Conservation (phyloP, 2,797 vertebrate species). For the Acrossocheilus fasciatus region DNA sequence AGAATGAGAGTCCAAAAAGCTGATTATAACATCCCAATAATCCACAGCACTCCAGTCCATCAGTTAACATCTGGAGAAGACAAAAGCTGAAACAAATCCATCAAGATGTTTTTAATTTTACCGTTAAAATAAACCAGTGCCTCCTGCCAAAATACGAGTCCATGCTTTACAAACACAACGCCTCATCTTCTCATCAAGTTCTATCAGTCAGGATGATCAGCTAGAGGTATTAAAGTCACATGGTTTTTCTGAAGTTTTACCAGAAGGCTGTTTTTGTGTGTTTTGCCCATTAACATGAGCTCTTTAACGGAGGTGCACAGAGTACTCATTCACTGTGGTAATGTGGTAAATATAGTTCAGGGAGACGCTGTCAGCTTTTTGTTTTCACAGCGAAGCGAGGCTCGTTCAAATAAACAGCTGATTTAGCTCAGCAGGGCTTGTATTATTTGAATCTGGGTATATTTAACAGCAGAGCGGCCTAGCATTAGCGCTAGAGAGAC, state of each 20-base stretch:
- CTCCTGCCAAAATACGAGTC: no score
- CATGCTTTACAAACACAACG: not conserved
- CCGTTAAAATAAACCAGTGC: no score
- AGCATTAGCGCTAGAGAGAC: not conserved
- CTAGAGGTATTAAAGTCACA: not conserved
- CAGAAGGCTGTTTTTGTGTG: constrained; percentile 37
- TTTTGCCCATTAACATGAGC: not conserved
- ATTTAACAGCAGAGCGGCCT: constrained; percentile 15
- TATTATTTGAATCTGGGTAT: constrained; percentile 42
- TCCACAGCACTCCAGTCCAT: no score
- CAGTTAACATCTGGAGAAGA: no score
- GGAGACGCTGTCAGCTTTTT: constrained; percentile 24
- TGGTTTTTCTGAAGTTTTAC: not conserved
- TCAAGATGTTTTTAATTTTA: not conserved
- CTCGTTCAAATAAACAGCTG: constrained; percentile 46
- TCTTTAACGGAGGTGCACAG: constrained; percentile 19
- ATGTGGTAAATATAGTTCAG: constrained; percentile 40
- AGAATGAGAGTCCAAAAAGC: not conserved
- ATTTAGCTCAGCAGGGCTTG: constrained; percentile 17
- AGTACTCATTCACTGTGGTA: constrained; percentile 52
- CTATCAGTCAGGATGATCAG: not conserved
- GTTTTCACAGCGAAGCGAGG: constrained; percentile 13
- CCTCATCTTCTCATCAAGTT: not conserved
- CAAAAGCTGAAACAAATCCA: no score
- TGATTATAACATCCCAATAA: not conserved